Conservation (phyloP, 2,113 vertebrate species). For the Falcunculus frontatus region DNA sequence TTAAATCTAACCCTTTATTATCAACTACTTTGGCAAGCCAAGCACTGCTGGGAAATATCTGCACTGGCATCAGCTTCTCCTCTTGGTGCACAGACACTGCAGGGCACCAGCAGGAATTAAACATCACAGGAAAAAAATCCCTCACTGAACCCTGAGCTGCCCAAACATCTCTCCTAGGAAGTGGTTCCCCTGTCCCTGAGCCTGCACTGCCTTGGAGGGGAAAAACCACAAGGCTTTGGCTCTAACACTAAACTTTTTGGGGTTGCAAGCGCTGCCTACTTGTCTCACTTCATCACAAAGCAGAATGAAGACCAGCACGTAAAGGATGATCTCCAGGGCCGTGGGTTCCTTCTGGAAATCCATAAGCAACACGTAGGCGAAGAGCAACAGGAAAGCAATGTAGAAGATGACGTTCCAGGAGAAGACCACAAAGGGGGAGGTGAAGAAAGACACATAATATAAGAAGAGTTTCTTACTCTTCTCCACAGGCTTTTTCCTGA, state of each 20-base stretch:
- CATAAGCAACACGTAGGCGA: conserved; percentile 88
- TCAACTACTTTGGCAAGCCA: neutral
- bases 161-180: neutral
- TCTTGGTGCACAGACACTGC: neutral
- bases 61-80: neutral
- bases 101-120: neutral
- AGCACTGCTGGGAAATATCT: neutral
- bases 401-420: conserved; percentile 94
- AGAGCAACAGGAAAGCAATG: conserved; percentile 91
- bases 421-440: conserved; percentile 90
- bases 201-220: neutral
- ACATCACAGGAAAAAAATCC: neutral
- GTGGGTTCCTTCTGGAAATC: conserved; percentile 89
- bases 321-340: conserved; percentile 82
- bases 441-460: conserved; percentile 79
- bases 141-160: neutral
- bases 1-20: neutral
- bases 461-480: conserved; percentile 67
- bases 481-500: conserved; percentile 76
- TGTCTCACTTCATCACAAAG: conserved; percentile 94
- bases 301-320: conserved; percentile 86
- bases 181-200: neutral
- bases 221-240: neutral
- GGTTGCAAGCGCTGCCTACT: conserved; percentile 72
- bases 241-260: neutral